Conservation (phyloP, 2,113 vertebrate genomes). For the Pycnonotus jocosus region DNA sequence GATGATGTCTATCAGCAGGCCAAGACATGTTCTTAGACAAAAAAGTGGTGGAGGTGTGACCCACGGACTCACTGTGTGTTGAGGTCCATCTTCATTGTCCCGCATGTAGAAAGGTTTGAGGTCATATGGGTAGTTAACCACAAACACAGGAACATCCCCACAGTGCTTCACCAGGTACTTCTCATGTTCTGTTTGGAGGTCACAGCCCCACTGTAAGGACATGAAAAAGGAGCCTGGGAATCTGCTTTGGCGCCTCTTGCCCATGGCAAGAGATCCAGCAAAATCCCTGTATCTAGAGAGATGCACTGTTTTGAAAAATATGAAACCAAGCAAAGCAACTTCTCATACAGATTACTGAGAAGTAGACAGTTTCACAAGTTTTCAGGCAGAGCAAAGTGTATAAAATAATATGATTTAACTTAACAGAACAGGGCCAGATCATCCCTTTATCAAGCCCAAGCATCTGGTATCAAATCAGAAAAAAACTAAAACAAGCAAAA, state of each 20-base stretch:
- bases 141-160: constrained; percentile 86
- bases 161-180: constrained; percentile 91
- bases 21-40: neutral
- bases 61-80: constrained; percentile 78
- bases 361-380: neutral
- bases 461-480: neutral
- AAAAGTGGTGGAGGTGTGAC: neutral
- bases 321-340: neutral
- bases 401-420: neutral
- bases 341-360: neutral
- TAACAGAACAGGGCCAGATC: neutral
- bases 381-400: neutral
- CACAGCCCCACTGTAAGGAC: constrained; percentile 87
- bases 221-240: neutral
- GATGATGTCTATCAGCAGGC: neutral
- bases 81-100: constrained; percentile 84
- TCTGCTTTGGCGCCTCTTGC: neutral
- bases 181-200: constrained; percentile 93
- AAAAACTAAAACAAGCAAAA: neutral
- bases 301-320: neutral
- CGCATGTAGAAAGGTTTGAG: constrained; percentile 97
- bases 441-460: neutral
- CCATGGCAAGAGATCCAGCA: neutral
- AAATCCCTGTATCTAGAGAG: neutral
- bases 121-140: constrained; percentile 86